Evolutionary conservation across 2,113 vertebrate genomes (phyloP).

Genomic region (Megaceryle torquata): DNA sequence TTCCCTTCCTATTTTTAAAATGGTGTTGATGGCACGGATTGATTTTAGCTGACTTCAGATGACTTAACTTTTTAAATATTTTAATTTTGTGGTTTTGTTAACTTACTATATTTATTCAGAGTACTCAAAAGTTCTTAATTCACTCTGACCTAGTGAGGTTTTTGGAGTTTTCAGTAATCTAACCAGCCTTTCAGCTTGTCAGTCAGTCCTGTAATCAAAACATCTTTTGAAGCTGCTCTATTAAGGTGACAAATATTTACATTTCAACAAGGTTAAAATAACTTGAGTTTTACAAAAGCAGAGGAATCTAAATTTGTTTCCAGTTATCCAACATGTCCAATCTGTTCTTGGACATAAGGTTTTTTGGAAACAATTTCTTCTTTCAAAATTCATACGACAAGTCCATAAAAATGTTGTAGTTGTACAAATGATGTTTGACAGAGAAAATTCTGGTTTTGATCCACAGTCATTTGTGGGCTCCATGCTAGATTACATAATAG

Average conservation of each 20-base stretch:
- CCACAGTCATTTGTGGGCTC: too few species aligned
- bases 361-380: neutral
- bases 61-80: neutral
- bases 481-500: neutral
- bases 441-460: neutral
- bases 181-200: neutral
- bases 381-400: neutral
- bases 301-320: neutral
- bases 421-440: neutral
- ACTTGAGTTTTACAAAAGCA: neutral
- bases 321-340: too few species aligned
- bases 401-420: neutral
- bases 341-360: accelerated
- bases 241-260: neutral
- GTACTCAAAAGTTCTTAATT: neutral
- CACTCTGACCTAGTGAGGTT: neutral
- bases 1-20: neutral
- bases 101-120: neutral
- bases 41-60: neutral
- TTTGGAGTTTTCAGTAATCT: neutral
- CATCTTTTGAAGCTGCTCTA: neutral
- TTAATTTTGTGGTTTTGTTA: neutral
- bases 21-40: neutral
- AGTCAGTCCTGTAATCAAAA: neutral
- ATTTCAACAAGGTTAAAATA: neutral